Base-by-base conservation (phyloP, 2,888 invertebrate genomes). In the Drosophila niveifrons region DNA sequence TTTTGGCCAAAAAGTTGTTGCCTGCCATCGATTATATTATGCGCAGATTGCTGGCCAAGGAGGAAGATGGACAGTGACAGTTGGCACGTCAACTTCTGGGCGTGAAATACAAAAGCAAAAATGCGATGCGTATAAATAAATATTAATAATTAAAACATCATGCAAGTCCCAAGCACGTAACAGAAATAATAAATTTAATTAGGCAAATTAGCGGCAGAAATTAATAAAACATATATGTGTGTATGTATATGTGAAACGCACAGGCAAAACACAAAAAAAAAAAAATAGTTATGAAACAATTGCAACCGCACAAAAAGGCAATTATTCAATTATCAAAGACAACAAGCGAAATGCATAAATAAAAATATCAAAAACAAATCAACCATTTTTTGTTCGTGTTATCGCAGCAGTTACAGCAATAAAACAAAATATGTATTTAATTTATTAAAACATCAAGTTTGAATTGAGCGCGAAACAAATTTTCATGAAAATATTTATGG, bases 171-270 rank as follows among this genome's bases (percentile, higher is more conserved):
- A 62, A 62, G 76, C 85, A 85, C 89, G 85, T 85, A 85, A 56
- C 83, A 68, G 47, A 85, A 80, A 88, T 75, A 82, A 56, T 66
- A 67, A 79, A 85, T 89, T 85, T 75, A 82, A 85, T 89, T 88
- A 78, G 63, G 68, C 67, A 82, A 82, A 82, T 82, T 82, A 78
- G 78, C 74, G 55, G 69, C 61, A 57, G 46, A 36, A 69, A 75
- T 72, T 68, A 80, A 83, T 75, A 69, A 70, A 78, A 66, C 56
- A 61, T 58, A 28, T 62, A 2, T n/a, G 8, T 11, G 11, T 36
- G 48, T 50, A 48, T 63, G 57, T 6, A 9, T 23, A 23, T 6
- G 1, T 23, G 4, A 36, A 31, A 44, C 28, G 6, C 10, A 36
- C 10, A 47, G 23, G 1, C 23, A 23, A 23, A 23, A n/a, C n/a